Percentiles rank a stretch among this genome's conserved stretches.
phyloP scores from a whole-genome alignment of 2,888 invertebrate species.

The Sesamia inferens region DNA sequence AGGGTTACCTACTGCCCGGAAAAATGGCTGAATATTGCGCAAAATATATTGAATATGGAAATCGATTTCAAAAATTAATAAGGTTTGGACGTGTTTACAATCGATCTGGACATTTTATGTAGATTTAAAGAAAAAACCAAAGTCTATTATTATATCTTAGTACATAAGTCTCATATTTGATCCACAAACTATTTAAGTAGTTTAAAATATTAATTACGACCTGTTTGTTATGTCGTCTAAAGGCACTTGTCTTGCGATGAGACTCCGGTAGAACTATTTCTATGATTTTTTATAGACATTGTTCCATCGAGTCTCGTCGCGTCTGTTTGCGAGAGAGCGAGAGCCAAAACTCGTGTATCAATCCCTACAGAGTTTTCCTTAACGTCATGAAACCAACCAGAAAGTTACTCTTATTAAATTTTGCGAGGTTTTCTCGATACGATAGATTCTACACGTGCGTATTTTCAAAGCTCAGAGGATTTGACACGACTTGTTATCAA shows the following conservation, averaged over 20 bases:
- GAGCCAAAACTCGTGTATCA: not conserved
- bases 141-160: not conserved
- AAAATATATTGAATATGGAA: constrained; percentile 24
- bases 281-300: not conserved
- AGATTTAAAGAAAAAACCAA: not conserved
- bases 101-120: not conserved
- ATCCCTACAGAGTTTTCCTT: not conserved
- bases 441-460: not conserved
- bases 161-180: not conserved
- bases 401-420: not conserved
- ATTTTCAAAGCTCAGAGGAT: not conserved
- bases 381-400: not conserved
- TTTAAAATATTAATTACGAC: too few species aligned
- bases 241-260: not conserved
- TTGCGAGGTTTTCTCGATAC: not conserved
- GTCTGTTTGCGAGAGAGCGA: not conserved
- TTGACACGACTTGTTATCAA: not conserved
- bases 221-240: not conserved
- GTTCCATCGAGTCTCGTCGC: not conserved
- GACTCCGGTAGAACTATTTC: not conserved
- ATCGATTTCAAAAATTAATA: constrained; percentile 28
- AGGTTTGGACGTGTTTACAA: not conserved
- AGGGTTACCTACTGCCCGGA: constrained; percentile 13
- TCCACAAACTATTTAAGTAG: too few species aligned
- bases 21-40: constrained; percentile 30